Evolutionary conservation across 2,113 vertebrate genomes (phyloP).

Genomic region (Pterocles orientalis): DNA sequence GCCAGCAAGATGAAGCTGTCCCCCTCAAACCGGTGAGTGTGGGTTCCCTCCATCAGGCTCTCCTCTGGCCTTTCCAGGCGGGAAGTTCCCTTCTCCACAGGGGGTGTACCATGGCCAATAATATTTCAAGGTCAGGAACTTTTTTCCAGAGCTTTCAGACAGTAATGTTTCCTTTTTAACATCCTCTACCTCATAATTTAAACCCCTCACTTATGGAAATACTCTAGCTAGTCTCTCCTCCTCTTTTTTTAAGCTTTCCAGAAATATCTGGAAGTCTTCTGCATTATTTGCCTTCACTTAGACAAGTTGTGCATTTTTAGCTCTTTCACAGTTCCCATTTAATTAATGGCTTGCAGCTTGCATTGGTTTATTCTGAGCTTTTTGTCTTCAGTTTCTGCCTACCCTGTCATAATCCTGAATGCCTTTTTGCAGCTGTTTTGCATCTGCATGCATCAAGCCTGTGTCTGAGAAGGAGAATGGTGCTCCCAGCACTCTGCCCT

Average conservation of each 20-base stretch:
- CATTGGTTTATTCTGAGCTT: neutral
- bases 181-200: slow-evolving; percentile 2
- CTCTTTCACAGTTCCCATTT: neutral
- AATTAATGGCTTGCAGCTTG: neutral
- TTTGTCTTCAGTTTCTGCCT: neutral
- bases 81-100: neutral
- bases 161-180: slow-evolving; percentile 8
- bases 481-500: neutral
- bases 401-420: neutral
- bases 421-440: neutral
- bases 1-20: neutral
- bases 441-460: neutral
- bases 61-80: neutral
- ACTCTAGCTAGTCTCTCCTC: neutral
- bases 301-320: neutral
- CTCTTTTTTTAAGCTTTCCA: neutral
- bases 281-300: neutral
- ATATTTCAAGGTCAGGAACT: slow-evolving; percentile 44
- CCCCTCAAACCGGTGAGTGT: neutral
- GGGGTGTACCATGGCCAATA: neutral
- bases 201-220: neutral
- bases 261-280: neutral
- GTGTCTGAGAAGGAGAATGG: neutral
- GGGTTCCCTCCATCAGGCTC: neutral
- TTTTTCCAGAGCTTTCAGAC: slow-evolving; percentile 31